phyloP scores from a whole-genome alignment of 1,140 invertebrate genomes.

The Thaumetopoea pityocampa region DNA sequence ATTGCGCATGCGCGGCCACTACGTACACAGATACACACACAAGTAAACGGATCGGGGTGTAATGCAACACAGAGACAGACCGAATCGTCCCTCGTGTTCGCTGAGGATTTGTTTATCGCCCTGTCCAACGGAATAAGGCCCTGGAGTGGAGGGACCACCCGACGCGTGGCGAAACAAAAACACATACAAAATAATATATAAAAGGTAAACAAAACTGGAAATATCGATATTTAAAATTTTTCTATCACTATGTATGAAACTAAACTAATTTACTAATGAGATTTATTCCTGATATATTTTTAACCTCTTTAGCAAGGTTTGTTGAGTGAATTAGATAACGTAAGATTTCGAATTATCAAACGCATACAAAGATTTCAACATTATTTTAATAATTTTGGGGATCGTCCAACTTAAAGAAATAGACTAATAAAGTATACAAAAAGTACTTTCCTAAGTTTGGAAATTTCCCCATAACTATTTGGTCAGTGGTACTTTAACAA shows the following conservation, averaged over 20 bases:
- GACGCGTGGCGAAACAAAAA: slow-evolving; percentile 52
- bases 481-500: not conserved
- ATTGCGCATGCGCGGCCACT: slow-evolving; percentile 64
- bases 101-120: slow-evolving; percentile 69
- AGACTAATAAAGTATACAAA: too few species aligned
- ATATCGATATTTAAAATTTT: slow-evolving; percentile 36
- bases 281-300: slow-evolving; percentile 54
- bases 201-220: slow-evolving; percentile 46
- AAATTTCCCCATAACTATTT: not conserved
- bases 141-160: slow-evolving; percentile 50
- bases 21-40: slow-evolving; percentile 55
- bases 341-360: too few species aligned
- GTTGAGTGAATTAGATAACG: too few species aligned
- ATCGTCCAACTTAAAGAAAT: too few species aligned
- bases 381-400: too few species aligned
- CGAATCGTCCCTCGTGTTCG: slow-evolving; percentile 63
- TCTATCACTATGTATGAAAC: slow-evolving; percentile 55
- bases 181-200: slow-evolving; percentile 53
- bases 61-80: slow-evolving; percentile 65
- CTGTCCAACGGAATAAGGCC: slow-evolving; percentile 70
- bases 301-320: too few species aligned
- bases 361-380: too few species aligned
- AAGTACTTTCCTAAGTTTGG: too few species aligned
- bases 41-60: slow-evolving; percentile 49
- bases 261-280: slow-evolving; percentile 65